Percentiles rank a stretch among this genome's conserved stretches.
Conservation (phyloP, 2,113 vertebrate genomes). For the Poicephalus meyeri region DNA sequence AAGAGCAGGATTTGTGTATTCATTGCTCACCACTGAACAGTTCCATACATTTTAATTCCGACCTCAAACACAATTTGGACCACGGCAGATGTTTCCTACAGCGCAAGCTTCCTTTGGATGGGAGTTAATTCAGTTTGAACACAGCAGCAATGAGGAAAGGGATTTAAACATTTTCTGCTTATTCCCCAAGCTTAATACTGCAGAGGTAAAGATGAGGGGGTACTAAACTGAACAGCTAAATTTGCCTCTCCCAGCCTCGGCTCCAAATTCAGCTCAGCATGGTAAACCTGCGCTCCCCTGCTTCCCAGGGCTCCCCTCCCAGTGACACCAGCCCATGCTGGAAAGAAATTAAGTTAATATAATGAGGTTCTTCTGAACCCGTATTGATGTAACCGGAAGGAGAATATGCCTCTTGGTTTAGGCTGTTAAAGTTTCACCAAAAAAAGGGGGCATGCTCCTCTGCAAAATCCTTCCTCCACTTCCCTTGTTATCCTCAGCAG, state of each 20-base stretch:
- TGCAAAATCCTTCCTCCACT: background rate
- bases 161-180: conserved; percentile 25
- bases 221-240: background rate
- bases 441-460: background rate
- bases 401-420: background rate
- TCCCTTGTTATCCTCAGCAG: background rate
- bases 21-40: background rate
- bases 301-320: background rate
- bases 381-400: background rate
- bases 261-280: background rate
- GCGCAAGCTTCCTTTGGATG: background rate
- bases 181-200: background rate
- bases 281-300: background rate
- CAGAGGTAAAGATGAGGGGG: background rate
- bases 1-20: conserved; percentile 17
- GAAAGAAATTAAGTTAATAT: background rate
- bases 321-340: background rate
- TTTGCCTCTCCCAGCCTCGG: background rate
- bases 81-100: background rate
- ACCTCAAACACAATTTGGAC: conserved; percentile 19
- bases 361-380: background rate
- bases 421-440: background rate
- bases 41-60: conserved; percentile 36
- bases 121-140: conserved; percentile 33
- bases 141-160: background rate